Conservation (phyloP, 2,888 invertebrate species). For the Drosophila emarginata region DNA sequence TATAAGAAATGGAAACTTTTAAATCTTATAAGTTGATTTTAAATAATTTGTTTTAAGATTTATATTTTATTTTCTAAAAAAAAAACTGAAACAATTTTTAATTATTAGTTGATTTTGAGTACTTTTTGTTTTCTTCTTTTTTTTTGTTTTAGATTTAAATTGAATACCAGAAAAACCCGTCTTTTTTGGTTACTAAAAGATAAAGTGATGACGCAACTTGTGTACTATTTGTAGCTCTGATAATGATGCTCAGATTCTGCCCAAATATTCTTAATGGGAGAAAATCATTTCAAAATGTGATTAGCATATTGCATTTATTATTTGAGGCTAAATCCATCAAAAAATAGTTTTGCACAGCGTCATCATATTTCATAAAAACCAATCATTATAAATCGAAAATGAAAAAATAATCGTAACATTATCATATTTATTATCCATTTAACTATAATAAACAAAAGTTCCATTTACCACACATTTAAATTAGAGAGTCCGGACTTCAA, state of each 20-base stretch:
- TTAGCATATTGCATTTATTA: not conserved
- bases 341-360: not conserved
- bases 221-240: too few relatives aligned
- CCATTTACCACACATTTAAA: constrained; percentile 63
- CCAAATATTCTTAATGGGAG: not conserved
- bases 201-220: too few relatives aligned
- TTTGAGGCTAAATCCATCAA: not conserved
- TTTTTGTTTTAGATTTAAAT: too few relatives aligned
- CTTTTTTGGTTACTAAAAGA: not conserved
- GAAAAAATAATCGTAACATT: constrained; percentile 22
- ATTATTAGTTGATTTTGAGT: too few relatives aligned
- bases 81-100: too few relatives aligned
- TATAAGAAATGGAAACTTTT: too few relatives aligned
- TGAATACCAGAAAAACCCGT: too few relatives aligned
- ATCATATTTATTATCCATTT: constrained; percentile 52
- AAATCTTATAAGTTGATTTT: too few relatives aligned
- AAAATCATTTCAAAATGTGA: not conserved
- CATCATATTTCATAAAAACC: constrained; percentile 1
- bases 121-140: too few relatives aligned
- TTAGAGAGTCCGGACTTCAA: constrained; percentile 47
- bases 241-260: too few relatives aligned
- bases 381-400: constrained; percentile 4
- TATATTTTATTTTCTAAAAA: too few relatives aligned
- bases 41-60: too few relatives aligned
- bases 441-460: constrained; percentile 54